Conservation (phyloP, 2,113 vertebrate species). For the Hippopotamus amphibius region DNA sequence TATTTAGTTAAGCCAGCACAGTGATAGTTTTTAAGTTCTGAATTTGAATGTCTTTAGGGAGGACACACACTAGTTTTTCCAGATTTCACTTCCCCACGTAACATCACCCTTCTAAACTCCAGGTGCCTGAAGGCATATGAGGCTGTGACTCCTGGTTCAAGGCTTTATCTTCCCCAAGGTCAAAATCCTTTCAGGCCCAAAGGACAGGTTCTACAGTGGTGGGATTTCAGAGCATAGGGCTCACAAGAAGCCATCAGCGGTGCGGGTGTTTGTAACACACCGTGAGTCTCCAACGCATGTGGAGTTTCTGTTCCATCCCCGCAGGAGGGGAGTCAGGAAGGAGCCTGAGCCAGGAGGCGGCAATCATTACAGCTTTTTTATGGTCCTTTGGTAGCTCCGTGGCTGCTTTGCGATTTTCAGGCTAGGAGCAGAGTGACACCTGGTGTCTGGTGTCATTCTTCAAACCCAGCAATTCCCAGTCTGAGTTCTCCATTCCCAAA, state of each 20-base stretch:
- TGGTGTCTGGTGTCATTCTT: slow-evolving; percentile 39
- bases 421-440: slow-evolving; percentile 66
- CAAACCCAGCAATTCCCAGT: not conserved
- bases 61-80: not conserved
- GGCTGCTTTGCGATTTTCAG: not conserved
- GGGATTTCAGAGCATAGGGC: not conserved
- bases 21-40: not conserved
- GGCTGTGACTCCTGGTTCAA: not conserved
- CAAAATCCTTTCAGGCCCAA: not conserved
- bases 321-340: not conserved
- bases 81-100: no score
- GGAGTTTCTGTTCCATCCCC: not conserved
- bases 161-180: not conserved
- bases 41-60: not conserved
- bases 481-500: not conserved
- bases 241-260: not conserved
- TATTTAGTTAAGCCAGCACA: not conserved
- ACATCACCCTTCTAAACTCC: not conserved
- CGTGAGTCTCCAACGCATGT: not conserved
- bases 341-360: not conserved
- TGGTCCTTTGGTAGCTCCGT: not conserved
- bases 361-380: not conserved
- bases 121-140: not conserved
- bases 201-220: not conserved
- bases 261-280: not conserved